phyloP scores from a whole-genome alignment of 1,140 invertebrate genomes.

The Aphaenogaster rudis region DNA sequence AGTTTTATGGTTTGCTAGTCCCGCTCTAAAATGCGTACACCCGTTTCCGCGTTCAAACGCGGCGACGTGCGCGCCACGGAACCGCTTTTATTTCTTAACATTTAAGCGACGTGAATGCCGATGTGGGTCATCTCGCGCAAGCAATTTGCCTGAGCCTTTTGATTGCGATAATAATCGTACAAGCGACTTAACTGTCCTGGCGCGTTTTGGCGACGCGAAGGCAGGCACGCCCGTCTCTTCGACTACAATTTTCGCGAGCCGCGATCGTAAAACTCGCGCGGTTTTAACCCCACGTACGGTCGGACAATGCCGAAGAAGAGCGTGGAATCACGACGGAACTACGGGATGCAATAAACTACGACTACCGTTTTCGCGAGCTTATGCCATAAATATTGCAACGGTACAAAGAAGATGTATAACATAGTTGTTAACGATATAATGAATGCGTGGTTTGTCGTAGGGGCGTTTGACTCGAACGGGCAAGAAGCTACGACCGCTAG shows the following conservation, averaged over 20 bases:
- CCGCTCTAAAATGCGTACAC: background rate
- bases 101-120: background rate
- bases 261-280: conserved; percentile 17
- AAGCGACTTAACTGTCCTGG: background rate
- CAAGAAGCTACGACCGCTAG: conserved; percentile 9
- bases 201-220: conserved; percentile 18
- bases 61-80: background rate
- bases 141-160: background rate
- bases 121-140: background rate
- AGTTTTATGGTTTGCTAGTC: conserved; percentile 61
- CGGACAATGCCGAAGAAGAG: background rate
- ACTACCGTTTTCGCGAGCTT: conserved; percentile 46
- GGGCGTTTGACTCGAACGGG: background rate
- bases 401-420: conserved; percentile 37
- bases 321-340: conserved; percentile 21
- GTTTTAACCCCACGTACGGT: conserved; percentile 21
- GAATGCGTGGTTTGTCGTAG: conserved; percentile 15
- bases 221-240: background rate
- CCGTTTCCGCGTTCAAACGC: background rate
- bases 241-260: conserved; percentile 7
- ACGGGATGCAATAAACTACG: conserved; percentile 41
- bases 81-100: background rate
- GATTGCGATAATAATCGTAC: background rate
- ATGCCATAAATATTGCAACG: conserved; percentile 38
- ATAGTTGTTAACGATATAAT: conserved; percentile 32